Evolutionary conservation across 2,888 invertebrate species (phyloP).

Genomic region (Boloria selene): DNA sequence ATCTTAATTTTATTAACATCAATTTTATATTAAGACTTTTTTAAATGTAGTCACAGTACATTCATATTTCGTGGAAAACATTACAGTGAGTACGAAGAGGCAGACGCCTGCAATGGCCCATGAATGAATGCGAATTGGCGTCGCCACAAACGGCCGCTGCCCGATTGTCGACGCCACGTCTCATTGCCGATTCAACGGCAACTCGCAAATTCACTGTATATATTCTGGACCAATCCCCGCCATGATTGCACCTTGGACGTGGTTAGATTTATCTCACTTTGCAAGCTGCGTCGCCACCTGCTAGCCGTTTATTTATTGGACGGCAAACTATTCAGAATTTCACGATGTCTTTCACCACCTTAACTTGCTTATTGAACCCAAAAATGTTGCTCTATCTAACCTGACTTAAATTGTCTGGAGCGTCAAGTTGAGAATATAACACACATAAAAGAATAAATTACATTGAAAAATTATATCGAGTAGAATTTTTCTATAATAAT

Average conservation of each 20-base stretch:
- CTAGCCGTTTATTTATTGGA: conserved; percentile 40
- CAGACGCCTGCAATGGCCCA: conserved; percentile 59
- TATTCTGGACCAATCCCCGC: conserved; percentile 54
- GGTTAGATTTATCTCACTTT: conserved; percentile 45
- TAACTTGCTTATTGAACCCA: background rate
- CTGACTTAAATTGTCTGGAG: background rate
- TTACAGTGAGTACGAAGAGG: conserved; percentile 48
- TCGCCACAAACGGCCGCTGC: conserved; percentile 71
- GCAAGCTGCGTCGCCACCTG: conserved; percentile 39
- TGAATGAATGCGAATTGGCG: conserved; percentile 74
- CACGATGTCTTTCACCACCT: conserved; percentile 22
- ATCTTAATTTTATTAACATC: too few species aligned
- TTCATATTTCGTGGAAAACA: conserved; percentile 62
- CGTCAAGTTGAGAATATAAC: background rate
- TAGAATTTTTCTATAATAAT: too few species aligned
- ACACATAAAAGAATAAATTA: too few species aligned
- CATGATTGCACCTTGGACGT: conserved; percentile 49
- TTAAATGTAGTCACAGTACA: conserved; percentile 48
- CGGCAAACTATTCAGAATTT: conserved; percentile 27
- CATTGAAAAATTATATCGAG: too few species aligned
- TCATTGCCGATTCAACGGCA: conserved; percentile 68
- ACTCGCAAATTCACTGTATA: conserved; percentile 63
- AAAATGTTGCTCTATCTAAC: conserved; percentile 5
- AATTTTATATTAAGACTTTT: too few species aligned
- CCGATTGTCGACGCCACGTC: conserved; percentile 76